Conservation (phyloP, 2,797 vertebrate genomes). For the Darevskia nairensis region DNA sequence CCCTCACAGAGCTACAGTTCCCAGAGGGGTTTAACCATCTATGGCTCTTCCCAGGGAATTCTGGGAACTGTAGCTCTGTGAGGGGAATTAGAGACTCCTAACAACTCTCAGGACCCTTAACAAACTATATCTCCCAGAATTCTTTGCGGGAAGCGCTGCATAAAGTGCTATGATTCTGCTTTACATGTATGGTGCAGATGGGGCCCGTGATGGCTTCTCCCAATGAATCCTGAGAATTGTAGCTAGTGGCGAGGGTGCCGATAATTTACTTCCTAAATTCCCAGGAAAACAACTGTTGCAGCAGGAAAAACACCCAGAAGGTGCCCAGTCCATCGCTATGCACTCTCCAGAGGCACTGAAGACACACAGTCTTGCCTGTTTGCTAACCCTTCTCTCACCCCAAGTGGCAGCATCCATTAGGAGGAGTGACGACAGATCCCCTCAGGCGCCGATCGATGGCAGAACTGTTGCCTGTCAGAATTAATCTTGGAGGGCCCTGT, state of each 20-base stretch:
- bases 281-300: background rate
- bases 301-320: rapidly evolving
- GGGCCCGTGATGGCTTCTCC: background rate
- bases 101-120: too few relatives aligned
- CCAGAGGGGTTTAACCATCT: too few relatives aligned
- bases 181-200: too few relatives aligned
- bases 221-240: background rate
- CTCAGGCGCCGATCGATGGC: background rate
- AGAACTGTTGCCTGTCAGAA: slow-evolving; percentile 36
- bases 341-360: background rate
- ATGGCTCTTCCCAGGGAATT: too few relatives aligned
- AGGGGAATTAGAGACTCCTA: too few relatives aligned
- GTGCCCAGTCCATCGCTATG: too few relatives aligned
- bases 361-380: background rate
- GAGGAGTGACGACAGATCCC: slow-evolving; percentile 14
- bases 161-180: too few relatives aligned
- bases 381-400: background rate
- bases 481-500: slow-evolving; percentile 38
- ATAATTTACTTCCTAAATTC: background rate
- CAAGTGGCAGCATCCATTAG: rapidly evolving
- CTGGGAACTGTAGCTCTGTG: too few relatives aligned
- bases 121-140: too few relatives aligned
- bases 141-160: too few relatives aligned
- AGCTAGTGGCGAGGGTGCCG: background rate
- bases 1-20: too few relatives aligned